A percentile compares a stretch with the other conserved stretches of the same genome.
Conservation (phyloP, 2,113 vertebrate genomes). For the Stegostoma tigrinum region DNA sequence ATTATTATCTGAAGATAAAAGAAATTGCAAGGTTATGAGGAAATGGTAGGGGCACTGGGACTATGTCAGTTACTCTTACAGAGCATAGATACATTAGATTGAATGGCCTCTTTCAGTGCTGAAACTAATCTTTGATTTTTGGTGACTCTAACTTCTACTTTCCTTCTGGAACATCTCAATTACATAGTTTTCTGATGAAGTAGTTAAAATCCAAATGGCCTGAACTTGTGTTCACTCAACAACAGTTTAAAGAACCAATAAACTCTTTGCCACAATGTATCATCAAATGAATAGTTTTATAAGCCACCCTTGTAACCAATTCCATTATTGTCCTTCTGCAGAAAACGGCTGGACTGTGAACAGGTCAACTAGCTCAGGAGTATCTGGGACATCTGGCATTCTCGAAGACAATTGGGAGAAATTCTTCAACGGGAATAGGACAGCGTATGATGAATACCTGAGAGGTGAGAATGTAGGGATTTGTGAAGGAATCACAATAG, state of each 20-base stretch:
- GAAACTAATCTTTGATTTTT: background rate
- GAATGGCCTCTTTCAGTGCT: too few species aligned
- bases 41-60: too few species aligned
- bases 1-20: too few species aligned
- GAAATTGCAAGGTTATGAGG: too few species aligned
- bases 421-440: background rate
- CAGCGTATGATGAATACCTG: conserved; percentile 18
- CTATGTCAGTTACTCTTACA: too few species aligned
- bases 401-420: background rate
- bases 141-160: background rate
- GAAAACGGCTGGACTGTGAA: background rate
- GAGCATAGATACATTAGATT: too few species aligned
- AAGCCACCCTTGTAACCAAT: background rate
- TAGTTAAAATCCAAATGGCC: background rate
- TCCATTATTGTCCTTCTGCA: background rate
- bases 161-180: background rate
- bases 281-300: background rate
- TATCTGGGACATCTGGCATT: background rate
- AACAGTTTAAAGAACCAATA: background rate
- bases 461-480: background rate
- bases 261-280: background rate
- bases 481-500: background rate
- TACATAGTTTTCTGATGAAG: background rate
- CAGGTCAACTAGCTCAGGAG: background rate
- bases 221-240: background rate